Percentiles rank a stretch among this genome's conserved stretches.
Evolutionary conservation across 2,888 invertebrate genomes (phyloP).

Genomic region (Dryocosmus kuriphilus): DNA sequence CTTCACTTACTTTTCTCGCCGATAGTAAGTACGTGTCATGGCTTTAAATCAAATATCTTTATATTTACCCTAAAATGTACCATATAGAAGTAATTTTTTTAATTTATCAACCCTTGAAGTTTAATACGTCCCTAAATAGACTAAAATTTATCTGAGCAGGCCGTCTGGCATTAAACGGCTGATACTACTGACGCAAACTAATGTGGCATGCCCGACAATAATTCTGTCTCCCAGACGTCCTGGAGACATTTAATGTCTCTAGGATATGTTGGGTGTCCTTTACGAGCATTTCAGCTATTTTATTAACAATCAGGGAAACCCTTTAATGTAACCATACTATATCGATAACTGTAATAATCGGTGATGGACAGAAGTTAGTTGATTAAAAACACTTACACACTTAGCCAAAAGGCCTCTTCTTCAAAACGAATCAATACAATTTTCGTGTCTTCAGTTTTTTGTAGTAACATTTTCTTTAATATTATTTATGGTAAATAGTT

Average conservation of each 20-base stretch:
- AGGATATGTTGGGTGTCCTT: slow-evolving; percentile 1
- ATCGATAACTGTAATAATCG: not conserved
- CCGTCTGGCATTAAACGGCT: slow-evolving; percentile 15
- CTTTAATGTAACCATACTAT: not conserved
- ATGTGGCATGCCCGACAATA: slow-evolving; percentile 27
- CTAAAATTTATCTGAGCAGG: slow-evolving; percentile 20
- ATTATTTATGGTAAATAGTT: too few species aligned
- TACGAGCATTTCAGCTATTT: not conserved
- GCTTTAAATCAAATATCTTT: not conserved
- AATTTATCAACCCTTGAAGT: not conserved
- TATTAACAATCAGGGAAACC: not conserved
- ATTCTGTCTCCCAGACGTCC: slow-evolving; percentile 23
- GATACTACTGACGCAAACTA: slow-evolving; percentile 28
- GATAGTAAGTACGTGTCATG: too few species aligned
- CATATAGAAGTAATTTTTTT: not conserved
- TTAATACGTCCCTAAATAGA: not conserved
- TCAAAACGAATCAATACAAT: too few species aligned
- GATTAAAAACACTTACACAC: too few species aligned
- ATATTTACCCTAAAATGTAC: not conserved
- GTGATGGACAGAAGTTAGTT: too few species aligned
- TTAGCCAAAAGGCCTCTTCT: too few species aligned
- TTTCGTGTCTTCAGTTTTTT: too few species aligned
- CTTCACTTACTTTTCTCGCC: too few species aligned
- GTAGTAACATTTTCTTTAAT: too few species aligned
- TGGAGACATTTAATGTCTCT: slow-evolving; percentile 34